Evolutionary conservation across 1,140 invertebrate genomes (phyloP).

Genomic region (Sycobia sp.): DNA sequence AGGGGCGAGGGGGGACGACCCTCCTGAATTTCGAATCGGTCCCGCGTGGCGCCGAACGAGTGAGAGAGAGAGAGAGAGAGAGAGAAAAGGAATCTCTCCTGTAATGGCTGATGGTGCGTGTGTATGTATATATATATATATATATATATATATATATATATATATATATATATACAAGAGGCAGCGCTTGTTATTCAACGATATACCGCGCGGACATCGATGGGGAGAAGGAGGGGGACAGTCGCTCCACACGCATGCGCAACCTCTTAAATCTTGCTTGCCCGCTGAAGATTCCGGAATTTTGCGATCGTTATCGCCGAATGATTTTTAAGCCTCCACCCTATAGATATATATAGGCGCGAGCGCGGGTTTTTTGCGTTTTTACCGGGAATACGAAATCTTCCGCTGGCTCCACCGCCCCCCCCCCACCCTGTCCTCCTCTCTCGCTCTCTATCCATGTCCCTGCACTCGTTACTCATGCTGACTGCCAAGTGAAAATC

Average conservation of each 20-base stretch:
- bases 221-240: not conserved
- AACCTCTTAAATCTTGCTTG: constrained; percentile 25
- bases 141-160: no score
- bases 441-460: not conserved
- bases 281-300: constrained; percentile 13
- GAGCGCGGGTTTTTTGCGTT: not conserved
- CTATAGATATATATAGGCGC: no score
- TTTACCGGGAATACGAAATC: constrained; percentile 23
- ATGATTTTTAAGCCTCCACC: constrained; percentile 20
- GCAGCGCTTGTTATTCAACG: constrained; percentile 28
- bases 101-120: no score
- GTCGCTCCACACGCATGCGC: not conserved
- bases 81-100: no score
- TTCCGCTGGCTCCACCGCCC: not conserved
- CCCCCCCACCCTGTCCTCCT: no score
- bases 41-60: no score
- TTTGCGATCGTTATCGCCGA: constrained; percentile 26
- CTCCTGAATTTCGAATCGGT: no score
- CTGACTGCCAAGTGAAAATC: constrained; percentile 20
- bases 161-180: no score
- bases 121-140: no score
- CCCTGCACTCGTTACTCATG: constrained; percentile 20
- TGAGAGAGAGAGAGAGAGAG: no score
- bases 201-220: not conserved
- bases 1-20: no score